These are phyloP conservation scores for Chloropsis hardwickii DNA, from an alignment of 2,113 vertebrate species.

Conservation along the genomic window DNA sequence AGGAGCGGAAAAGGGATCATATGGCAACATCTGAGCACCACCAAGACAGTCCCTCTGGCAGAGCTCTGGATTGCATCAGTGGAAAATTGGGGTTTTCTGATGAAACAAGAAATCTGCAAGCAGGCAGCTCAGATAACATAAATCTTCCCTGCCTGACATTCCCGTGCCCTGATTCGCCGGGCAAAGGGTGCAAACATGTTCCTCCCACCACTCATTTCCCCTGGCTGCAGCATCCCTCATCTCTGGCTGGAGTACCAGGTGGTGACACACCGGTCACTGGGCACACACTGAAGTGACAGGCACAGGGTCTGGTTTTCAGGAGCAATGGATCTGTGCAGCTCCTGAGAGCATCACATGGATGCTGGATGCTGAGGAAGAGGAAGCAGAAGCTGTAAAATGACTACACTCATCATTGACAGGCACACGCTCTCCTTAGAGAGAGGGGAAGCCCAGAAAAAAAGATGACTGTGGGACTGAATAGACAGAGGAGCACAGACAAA, in stretches of 20 bases:
- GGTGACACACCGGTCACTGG: background rate
- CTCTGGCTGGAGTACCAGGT: background rate
- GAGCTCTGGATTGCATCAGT: background rate
- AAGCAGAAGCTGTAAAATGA: background rate
- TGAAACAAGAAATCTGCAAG: background rate
- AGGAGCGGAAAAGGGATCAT: background rate
- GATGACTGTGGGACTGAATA: background rate
- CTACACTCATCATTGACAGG: background rate
- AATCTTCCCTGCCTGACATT: background rate
- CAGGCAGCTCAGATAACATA: background rate
- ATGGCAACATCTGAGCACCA: background rate
- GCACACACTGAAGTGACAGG: background rate
- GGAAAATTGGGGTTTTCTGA: background rate
- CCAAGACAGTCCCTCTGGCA: background rate
- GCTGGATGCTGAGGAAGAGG: background rate
- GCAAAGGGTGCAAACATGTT: background rate
- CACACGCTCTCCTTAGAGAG: fast-evolving
- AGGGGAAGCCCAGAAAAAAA: background rate
- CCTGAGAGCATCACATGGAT: background rate
- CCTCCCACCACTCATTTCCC: background rate
- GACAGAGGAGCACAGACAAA: background rate
- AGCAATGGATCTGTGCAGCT: background rate
- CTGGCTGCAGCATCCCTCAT: background rate
- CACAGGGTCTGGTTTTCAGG: background rate
- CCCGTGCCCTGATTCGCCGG: background rate